Evolutionary conservation across 1,140 invertebrate species (phyloP), one percentile per base, ranked within the genome.

Genomic region (Atopsyche davidsoni): DNA sequence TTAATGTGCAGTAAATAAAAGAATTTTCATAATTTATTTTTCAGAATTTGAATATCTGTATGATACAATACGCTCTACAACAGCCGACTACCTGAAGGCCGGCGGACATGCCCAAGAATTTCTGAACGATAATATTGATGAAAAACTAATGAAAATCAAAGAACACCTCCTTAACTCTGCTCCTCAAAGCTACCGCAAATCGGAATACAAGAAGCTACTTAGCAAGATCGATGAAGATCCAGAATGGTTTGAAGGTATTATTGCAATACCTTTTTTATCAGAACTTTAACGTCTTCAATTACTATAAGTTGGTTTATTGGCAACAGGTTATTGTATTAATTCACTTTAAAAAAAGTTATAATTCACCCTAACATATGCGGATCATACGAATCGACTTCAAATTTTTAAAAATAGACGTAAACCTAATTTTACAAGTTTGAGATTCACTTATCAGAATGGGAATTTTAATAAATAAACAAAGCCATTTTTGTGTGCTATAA

Each of bases 201-300:
- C n/a, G n/a, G n/a, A n/a, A n/a, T 14, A 47, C 21, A 43, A 41
- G 24, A 22, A 19, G 7, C 13, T 19, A 3, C 14, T n/a, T n/a
- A 56, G 48, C 34, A 25, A 39, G 18, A 21, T 17, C 19, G 32
- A 13, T 77, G 35, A 86, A 45, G 81, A 88, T 68, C 74, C 80
- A 2, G 80, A 80, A 48, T 88, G 86, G 86, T 88, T 88, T 66
- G 67, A 79, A 67, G 82, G 80, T 73, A 68, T 64, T 44, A 62
- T n/a, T n/a, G n/a, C n/a, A n/a, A n/a, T n/a, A n/a, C n/a, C n/a
- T n/a, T n/a, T n/a, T n/a, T n/a, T n/a, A n/a, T n/a, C n/a, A n/a
- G n/a, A n/a, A n/a, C n/a, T n/a, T n/a, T n/a, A n/a, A n/a, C n/a
- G n/a, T n/a, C n/a, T n/a, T n/a, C n/a, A n/a, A n/a, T n/a, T n/a